These are phyloP conservation scores for Cephalophus harveyi DNA, from an alignment of 2,113 vertebrate species.

Conservation along the genomic window DNA sequence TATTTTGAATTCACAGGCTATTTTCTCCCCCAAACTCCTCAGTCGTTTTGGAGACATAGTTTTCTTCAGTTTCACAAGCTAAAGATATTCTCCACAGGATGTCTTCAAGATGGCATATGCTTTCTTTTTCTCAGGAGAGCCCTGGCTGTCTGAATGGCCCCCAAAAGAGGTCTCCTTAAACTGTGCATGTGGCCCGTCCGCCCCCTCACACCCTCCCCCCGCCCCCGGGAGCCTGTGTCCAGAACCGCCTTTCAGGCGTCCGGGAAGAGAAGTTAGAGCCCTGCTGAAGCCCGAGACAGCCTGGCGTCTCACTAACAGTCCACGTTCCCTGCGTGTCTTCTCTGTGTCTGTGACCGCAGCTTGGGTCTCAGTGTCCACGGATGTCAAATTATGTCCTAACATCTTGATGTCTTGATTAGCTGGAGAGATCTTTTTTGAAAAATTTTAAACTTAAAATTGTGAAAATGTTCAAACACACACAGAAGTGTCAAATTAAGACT, in stretches of 20 bases:
- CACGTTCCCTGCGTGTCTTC: accelerated
- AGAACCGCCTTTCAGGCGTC: not conserved
- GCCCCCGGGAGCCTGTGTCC: not conserved
- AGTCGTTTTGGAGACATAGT: not conserved
- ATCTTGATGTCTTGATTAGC: not conserved
- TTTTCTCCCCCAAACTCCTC: not conserved
- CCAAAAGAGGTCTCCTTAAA: not conserved
- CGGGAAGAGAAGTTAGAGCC: not conserved
- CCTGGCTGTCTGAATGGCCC: not conserved
- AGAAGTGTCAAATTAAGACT: not conserved
- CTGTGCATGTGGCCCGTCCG: accelerated
- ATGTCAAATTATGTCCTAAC: not conserved
- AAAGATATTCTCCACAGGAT: not conserved
- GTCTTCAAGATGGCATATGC: not conserved
- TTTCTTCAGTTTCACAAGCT: not conserved
- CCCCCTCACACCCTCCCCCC: not conserved
- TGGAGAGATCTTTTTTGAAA: not conserved
- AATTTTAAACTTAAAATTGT: not conserved
- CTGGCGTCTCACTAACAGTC: not conserved
- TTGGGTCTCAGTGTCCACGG: not conserved
- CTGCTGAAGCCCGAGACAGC: not conserved
- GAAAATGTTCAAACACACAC: not conserved
- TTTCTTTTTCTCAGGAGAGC: not conserved
- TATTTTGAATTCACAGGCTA: not conserved
- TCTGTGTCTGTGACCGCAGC: not conserved